Evolutionary conservation across 2,888 invertebrate genomes (phyloP).

Genomic region (Cosmia trapezina): DNA sequence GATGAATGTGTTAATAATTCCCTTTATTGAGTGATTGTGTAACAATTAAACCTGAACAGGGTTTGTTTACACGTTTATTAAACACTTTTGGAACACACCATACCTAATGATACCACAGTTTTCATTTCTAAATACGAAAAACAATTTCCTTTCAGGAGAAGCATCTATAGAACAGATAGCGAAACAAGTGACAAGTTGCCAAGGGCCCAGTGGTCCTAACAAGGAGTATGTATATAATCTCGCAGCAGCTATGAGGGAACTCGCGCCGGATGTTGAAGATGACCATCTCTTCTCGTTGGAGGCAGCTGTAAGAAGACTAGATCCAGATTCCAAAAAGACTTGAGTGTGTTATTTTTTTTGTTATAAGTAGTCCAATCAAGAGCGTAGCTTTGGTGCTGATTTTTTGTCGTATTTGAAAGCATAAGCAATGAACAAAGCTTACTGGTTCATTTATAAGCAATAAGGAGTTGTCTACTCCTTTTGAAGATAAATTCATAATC

Average conservation of each 20-base stretch:
- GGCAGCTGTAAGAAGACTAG: conserved; percentile 82
- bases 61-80: neutral
- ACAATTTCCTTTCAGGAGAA: conserved; percentile 89
- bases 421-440: neutral
- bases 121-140: neutral
- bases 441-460: conserved; percentile 9
- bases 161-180: conserved; percentile 95
- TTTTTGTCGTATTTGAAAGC: conserved; percentile 3
- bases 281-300: conserved; percentile 94
- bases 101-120: neutral
- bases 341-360: conserved; percentile 37
- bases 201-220: conserved; percentile 97
- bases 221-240: conserved; percentile 97
- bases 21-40: neutral
- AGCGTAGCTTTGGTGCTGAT: conserved; percentile 24
- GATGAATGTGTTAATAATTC: too few species aligned
- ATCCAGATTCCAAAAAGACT: conserved; percentile 64
- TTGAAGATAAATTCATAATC: neutral
- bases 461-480: neutral
- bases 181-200: conserved; percentile 92
- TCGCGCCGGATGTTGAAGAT: conserved; percentile 94
- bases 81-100: neutral
- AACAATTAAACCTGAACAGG: neutral
- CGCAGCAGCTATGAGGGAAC: conserved; percentile 93
- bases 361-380: conserved; percentile 38